Evolutionary conservation across 2,113 vertebrate species (phyloP), one percentile per base, ranked within the genome.

Genomic region (Myocastor coypus): DNA sequence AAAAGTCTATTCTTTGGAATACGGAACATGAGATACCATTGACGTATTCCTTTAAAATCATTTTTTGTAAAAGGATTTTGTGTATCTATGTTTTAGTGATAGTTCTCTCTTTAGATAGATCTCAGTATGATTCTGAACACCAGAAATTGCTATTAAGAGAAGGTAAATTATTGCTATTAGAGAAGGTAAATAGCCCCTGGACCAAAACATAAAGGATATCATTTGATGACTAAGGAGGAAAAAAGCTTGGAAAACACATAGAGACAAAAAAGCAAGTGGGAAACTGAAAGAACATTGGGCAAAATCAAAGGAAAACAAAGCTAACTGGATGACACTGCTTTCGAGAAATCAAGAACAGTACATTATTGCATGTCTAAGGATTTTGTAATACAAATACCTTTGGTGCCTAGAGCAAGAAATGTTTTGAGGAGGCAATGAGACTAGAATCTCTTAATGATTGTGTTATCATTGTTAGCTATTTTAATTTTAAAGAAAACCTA

Each of bases 401-500:
- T 85, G 55, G 28, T 63, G n/a, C 64, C 52, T 66, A 84, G 77
- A 92, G 46, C 32, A 80, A 89, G 81, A 94, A 77, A 66, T 63
- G 34, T 83, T 93, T 40, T 37, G 16, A 85, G 68, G 83, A 96
- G 10, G 20, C 68, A 61, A 13, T 28, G 61, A 81, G 46, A 83
- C 40, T 63, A 68, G 30, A 95, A 61, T 83, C 28, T 55, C 13
- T 86, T 59, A 91, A 80, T 63, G 77, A 50, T 12, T 87, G 34
- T 57, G 61, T 94, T 80, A 89, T 87, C 22, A 28, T 89, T 85
- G 85, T 86, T 87, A 94, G 75, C 64, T 59, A 20, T 87, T n/a
- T 86, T 95, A 69, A 50, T 90, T 89, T 77, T 92, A 86, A 94
- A 77, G 68, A 91, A 94, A 88, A 77, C 2, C 26, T 68, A 19